Evolutionary conservation across 2,797 vertebrate genomes (phyloP), one percentile per base, ranked within the genome.

Genomic region (Sus cebifrons): DNA sequence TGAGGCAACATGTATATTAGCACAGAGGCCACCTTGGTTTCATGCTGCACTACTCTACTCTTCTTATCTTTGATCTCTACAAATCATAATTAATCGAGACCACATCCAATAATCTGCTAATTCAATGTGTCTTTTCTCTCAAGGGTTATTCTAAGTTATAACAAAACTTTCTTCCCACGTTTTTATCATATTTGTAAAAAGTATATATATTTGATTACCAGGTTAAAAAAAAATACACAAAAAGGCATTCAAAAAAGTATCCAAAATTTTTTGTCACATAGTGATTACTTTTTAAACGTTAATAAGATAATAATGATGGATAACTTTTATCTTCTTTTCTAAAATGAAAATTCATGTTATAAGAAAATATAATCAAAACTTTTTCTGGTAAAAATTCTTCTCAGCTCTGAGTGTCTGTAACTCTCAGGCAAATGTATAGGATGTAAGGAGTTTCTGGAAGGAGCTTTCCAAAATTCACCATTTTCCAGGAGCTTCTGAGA

Each of bases 261-360:
- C 4, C 62, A 56, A 29, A 56, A 23, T 64, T 21, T 36, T 15
- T 16, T 68, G 7, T 32, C 12, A 32, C 29, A 15, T 7, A 79
- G 36, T 75, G 56, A 67, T 6, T 74, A 14, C 36, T 4, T 36
- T 64, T 12, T 36, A 49, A 64, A 56, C 2, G 56, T 1, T 44
- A 27, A 29, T 82, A 82, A 56, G 23, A 58, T 68, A 25, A 74
- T 77, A 6, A 25, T 75, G 1, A 52, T 71, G 11, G 5, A 5
- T 81, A 17, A 3, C 8, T 83, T 92, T 71, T 9, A 25, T 27
- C 29, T 83, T 89, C 6, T 90, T 36, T 44, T 49, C 32, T 60
- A 21, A 86, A 96, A 32, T 21, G 12, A 78, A 70, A 58, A 73
- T 74, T 88, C 74, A 60, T 84, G 10, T 81, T 62, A 49, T 65